phyloP scores from a whole-genome alignment of 2,888 invertebrate species.

The Tridacna crocea region DNA sequence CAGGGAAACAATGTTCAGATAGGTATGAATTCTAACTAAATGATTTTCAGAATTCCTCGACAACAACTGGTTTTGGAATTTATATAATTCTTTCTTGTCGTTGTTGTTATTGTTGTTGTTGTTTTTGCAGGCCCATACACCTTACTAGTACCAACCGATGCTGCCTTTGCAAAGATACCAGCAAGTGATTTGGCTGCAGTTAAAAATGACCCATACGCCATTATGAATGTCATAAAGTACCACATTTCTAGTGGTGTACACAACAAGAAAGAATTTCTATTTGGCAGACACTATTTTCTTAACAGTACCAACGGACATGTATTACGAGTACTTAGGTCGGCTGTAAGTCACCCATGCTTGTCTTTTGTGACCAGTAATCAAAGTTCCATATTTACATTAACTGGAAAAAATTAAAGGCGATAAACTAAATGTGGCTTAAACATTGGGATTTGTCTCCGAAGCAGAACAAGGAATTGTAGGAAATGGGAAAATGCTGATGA shows the following conservation, averaged over 20 bases:
- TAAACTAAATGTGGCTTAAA: too few species aligned
- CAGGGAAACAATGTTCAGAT: too few species aligned
- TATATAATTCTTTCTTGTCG: too few species aligned
- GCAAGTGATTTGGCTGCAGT: conserved; percentile 51
- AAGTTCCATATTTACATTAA: not conserved
- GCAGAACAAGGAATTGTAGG: too few species aligned
- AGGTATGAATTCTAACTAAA: too few species aligned
- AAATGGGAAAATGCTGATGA: too few species aligned
- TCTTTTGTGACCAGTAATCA: not conserved
- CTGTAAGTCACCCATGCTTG: conserved; percentile 23
- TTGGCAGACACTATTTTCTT: conserved; percentile 60
- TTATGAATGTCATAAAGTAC: conserved; percentile 65
- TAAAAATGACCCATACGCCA: conserved; percentile 40
- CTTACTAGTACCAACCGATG: conserved; percentile 68
- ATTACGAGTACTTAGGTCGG: conserved; percentile 65
- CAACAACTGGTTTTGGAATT: too few species aligned
- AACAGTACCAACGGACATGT: conserved; percentile 69
- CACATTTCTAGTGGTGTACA: conserved; percentile 66
- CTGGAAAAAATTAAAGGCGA: too few species aligned
- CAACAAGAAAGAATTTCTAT: conserved; percentile 53
- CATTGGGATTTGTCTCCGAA: too few species aligned
- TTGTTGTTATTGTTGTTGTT: too few species aligned
- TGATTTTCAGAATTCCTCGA: too few species aligned
- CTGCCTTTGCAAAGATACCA: conserved; percentile 67
- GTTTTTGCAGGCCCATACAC: conserved; percentile 69